Percentiles rank a stretch among this genome's conserved stretches.
Evolutionary conservation across 2,888 invertebrate genomes (phyloP).

Genomic region (Philonicus albiceps): DNA sequence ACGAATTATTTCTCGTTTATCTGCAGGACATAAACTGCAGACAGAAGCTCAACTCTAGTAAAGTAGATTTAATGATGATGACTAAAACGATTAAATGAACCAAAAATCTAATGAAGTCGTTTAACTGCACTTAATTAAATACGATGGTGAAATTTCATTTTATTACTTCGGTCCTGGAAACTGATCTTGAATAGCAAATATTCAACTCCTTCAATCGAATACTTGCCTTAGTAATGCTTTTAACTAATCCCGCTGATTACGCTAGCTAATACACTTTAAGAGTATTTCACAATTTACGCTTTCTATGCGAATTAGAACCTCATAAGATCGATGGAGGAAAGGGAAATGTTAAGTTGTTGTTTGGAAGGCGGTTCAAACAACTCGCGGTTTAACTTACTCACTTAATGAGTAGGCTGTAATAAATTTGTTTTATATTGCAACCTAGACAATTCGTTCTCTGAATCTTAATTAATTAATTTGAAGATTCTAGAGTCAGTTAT

Average conservation of each 20-base stretch:
- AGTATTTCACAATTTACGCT: not conserved
- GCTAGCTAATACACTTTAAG: not conserved
- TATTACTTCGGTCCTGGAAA: not conserved
- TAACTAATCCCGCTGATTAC: not conserved
- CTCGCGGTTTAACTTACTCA: not conserved
- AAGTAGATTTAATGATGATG: constrained; percentile 11
- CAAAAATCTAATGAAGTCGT: not conserved
- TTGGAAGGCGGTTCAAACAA: not conserved
- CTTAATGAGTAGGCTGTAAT: not conserved
- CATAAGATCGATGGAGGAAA: not conserved
- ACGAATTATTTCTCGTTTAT: not conserved
- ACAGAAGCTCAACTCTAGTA: not conserved
- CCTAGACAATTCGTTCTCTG: too few species aligned
- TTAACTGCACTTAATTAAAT: not conserved
- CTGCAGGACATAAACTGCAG: not conserved
- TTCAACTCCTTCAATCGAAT: not conserved
- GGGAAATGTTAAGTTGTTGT: not conserved
- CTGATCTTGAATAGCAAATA: not conserved
- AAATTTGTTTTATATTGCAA: not conserved
- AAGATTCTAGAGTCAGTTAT: too few species aligned
- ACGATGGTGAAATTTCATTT: not conserved
- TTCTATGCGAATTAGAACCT: not conserved
- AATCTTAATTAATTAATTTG: too few species aligned
- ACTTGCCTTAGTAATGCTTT: not conserved
- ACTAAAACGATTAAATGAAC: not conserved